phyloP scores from a whole-genome alignment of 2,113 vertebrate species.

The Lagopus leucura region DNA sequence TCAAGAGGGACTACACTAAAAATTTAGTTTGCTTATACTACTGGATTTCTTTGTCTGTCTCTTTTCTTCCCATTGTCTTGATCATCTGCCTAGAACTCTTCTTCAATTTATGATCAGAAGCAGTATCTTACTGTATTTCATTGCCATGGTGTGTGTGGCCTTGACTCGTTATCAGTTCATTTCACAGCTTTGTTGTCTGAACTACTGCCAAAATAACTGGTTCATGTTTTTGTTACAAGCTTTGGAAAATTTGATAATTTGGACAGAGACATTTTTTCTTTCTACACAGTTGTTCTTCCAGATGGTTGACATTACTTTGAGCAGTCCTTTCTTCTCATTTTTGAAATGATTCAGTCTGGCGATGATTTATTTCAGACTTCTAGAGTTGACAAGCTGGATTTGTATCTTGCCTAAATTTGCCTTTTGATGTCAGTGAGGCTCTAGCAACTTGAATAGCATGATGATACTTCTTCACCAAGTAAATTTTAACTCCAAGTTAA shows the following conservation, averaged over 20 bases:
- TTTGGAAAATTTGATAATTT: conserved; percentile 44
- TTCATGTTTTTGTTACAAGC: conserved; percentile 23
- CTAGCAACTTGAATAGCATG: neutral
- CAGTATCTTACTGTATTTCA: neutral
- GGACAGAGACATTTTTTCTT: neutral
- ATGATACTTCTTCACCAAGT: neutral
- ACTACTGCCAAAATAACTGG: conserved; percentile 13
- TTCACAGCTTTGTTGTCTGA: conserved; percentile 42
- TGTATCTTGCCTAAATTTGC: neutral
- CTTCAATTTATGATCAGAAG: neutral
- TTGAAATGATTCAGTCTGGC: conserved; percentile 46
- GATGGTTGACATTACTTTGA: conserved; percentile 46
- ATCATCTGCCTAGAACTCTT: conserved; percentile 10
- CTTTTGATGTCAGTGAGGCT: conserved; percentile 2
- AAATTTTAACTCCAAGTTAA: neutral
- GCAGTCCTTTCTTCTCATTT: neutral
- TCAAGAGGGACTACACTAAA: neutral
- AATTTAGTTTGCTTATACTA: neutral
- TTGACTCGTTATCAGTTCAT: conserved; percentile 25
- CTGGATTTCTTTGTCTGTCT: neutral
- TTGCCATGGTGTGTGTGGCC: neutral
- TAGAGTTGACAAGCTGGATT: neutral
- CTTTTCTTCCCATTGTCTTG: neutral
- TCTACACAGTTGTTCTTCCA: neutral
- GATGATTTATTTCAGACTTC: neutral